Evolutionary conservation across 2,888 invertebrate species (phyloP).

Genomic region (Galeruca laticollis): DNA sequence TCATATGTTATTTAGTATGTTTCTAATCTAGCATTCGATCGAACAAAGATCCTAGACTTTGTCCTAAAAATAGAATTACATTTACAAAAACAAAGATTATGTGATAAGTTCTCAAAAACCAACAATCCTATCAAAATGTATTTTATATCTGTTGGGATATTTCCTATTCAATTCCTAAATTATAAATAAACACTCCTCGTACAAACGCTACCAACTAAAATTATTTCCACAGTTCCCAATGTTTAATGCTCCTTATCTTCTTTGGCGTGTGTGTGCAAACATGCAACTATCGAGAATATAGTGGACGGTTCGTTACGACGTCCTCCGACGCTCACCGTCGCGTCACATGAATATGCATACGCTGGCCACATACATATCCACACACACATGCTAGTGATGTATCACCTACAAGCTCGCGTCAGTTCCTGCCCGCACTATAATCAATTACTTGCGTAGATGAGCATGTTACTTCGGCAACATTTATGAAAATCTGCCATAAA

Average conservation of each 20-base stretch:
- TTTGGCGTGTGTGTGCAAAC: slow-evolving; percentile 27
- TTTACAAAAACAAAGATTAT: too few species aligned
- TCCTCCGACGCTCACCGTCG: slow-evolving; percentile 40
- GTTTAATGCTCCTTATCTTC: slow-evolving; percentile 29
- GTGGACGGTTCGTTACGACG: slow-evolving; percentile 11
- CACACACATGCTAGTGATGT: slow-evolving; percentile 62
- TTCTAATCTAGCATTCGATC: too few species aligned
- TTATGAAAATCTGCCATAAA: slow-evolving; percentile 65
- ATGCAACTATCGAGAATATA: slow-evolving; percentile 27
- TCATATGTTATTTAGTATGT: too few species aligned
- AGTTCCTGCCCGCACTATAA: slow-evolving; percentile 64
- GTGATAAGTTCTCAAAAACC: too few species aligned
- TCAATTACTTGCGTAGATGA: slow-evolving; percentile 68
- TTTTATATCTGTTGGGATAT: background rate
- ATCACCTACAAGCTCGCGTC: slow-evolving; percentile 63
- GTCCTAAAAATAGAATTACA: too few species aligned
- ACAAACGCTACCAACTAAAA: background rate
- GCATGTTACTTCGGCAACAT: slow-evolving; percentile 67
- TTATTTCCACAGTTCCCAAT: background rate
- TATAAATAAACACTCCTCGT: background rate
- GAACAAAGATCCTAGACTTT: too few species aligned
- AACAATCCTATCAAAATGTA: background rate
- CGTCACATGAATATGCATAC: slow-evolving; percentile 65
- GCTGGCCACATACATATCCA: slow-evolving; percentile 59
- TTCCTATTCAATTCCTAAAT: background rate